Conservation (phyloP, 1,140 invertebrate genomes). For the Diachasma alloeum region DNA sequence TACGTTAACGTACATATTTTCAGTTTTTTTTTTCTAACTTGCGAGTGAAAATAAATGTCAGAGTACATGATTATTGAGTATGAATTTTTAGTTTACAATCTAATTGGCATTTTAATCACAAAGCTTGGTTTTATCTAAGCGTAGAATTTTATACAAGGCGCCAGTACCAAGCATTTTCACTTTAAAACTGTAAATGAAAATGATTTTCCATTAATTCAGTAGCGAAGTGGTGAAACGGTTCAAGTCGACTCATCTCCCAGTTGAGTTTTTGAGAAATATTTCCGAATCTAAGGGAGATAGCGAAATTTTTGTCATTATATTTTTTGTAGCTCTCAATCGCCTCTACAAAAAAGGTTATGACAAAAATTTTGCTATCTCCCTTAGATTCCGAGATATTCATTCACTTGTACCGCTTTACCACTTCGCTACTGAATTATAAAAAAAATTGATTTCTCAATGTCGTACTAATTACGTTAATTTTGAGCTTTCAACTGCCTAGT, state of each 20-base stretch:
- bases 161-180: background rate
- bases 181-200: background rate
- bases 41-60: constrained; percentile 20
- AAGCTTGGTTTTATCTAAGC: constrained; percentile 3
- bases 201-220: no score
- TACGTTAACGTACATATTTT: constrained; percentile 1
- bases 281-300: no score
- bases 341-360: no score
- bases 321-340: no score
- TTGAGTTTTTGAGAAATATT: no score
- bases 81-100: background rate
- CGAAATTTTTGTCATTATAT: no score
- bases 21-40: constrained; percentile 6
- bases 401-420: no score
- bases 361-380: no score
- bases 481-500: background rate
- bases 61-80: background rate
- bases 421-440: background rate
- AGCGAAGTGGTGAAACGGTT: no score
- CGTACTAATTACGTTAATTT: background rate
- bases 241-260: no score
- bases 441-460: background rate
- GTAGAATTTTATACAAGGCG: constrained; percentile 10
- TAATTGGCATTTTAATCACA: constrained; percentile 18
- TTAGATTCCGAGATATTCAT: no score